Percentiles rank a stretch among this genome's conserved stretches.
phyloP scores from a whole-genome alignment of 2,113 vertebrate genomes.

The Coturnix japonica region DNA sequence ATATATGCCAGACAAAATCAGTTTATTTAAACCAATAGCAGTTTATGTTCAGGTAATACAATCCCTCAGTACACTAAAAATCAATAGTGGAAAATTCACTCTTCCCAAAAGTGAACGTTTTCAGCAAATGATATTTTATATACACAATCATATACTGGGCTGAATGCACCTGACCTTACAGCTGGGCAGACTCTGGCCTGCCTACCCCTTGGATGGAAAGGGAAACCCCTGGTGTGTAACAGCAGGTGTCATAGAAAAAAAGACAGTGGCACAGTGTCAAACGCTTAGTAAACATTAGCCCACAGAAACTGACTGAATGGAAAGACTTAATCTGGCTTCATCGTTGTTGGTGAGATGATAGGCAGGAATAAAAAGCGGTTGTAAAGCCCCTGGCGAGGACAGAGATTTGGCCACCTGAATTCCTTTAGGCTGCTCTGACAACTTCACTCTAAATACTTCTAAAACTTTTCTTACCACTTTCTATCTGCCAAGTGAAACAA shows the following conservation, averaged over 20 bases:
- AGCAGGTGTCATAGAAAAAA: slow-evolving; percentile 25
- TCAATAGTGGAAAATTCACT: background rate
- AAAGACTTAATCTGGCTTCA: slow-evolving; percentile 17
- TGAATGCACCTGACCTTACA: background rate
- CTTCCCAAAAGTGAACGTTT: background rate
- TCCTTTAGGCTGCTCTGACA: slow-evolving; percentile 42
- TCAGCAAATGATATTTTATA: background rate
- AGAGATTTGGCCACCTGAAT: slow-evolving; percentile 47
- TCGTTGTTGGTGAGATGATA: slow-evolving; percentile 31
- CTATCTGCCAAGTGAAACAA: slow-evolving; percentile 36
- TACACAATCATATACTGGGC: fast-evolving
- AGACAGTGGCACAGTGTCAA: background rate
- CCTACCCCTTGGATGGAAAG: background rate
- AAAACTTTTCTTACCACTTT: background rate
- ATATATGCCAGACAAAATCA: slow-evolving; percentile 14
- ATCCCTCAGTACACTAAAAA: slow-evolving; percentile 24
- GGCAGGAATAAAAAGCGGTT: slow-evolving; percentile 36
- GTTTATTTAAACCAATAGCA: slow-evolving; percentile 9
- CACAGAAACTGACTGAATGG: slow-evolving; percentile 20
- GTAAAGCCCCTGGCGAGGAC: slow-evolving; percentile 30
- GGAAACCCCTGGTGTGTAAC: background rate
- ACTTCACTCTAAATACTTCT: slow-evolving; percentile 19
- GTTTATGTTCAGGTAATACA: background rate
- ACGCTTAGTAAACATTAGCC: slow-evolving; percentile 35
- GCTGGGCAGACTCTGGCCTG: background rate